Conservation (phyloP, 1,140 invertebrate species). For the Archivesica marissinica region DNA sequence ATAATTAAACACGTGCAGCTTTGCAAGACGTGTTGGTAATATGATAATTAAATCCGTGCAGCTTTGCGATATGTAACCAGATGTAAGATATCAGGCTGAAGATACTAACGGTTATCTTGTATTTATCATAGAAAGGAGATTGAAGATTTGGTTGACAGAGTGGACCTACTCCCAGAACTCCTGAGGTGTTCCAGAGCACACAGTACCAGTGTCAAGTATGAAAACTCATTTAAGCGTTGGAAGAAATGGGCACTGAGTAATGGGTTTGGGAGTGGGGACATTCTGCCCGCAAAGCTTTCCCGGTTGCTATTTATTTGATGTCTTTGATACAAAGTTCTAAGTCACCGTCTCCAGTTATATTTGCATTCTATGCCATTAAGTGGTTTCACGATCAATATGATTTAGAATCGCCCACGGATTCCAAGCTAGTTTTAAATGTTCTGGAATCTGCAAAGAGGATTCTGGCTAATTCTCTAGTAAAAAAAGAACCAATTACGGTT, state of each 20-base stretch:
- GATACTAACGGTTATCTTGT: too few relatives aligned
- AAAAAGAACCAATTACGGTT: neutral
- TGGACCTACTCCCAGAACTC: neutral
- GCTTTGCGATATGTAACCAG: too few relatives aligned
- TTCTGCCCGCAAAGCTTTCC: neutral
- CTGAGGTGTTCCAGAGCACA: neutral
- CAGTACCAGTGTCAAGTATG: neutral
- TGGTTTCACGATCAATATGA: neutral
- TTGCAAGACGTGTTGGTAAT: too few relatives aligned
- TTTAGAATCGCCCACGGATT: neutral
- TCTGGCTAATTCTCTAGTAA: neutral
- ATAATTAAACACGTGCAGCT: too few relatives aligned
- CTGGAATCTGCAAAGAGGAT: neutral
- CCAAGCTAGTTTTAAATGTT: neutral
- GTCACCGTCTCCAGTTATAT: neutral
- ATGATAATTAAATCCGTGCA: too few relatives aligned
- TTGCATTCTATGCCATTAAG: slow-evolving; percentile 10
- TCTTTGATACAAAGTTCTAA: neutral
- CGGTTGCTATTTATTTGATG: neutral
- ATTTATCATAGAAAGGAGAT: too few relatives aligned
- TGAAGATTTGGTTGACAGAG: neutral
- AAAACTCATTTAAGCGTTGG: neutral
- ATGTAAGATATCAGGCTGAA: too few relatives aligned
- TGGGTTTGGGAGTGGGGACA: neutral
- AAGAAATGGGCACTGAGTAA: neutral